Conservation (phyloP, 1,140 invertebrate genomes). For the Maniola jurtina region DNA sequence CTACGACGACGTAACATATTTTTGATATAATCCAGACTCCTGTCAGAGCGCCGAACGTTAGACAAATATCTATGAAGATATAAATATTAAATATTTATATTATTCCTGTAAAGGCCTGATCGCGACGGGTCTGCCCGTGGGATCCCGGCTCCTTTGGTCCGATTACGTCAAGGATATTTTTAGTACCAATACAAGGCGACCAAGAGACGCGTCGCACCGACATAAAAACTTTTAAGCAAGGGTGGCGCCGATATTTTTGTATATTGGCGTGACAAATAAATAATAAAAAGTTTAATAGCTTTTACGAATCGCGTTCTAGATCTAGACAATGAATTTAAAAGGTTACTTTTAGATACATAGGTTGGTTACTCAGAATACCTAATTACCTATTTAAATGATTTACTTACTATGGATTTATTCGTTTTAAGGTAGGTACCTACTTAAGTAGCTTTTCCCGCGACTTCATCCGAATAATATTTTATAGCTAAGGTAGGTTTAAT, state of each 20-base stretch:
- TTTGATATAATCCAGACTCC: constrained; percentile 57
- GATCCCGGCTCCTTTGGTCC: constrained; percentile 50
- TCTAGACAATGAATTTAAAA: too few relatives aligned
- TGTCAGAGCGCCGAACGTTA: constrained; percentile 46
- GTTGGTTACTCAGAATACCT: too few relatives aligned
- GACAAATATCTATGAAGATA: constrained; percentile 51
- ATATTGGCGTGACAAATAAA: constrained; percentile 6
- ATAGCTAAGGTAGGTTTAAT: too few relatives aligned
- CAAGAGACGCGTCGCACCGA: constrained; percentile 56
- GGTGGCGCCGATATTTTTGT: constrained; percentile 46
- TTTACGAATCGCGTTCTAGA: not conserved
- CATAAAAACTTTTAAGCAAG: constrained; percentile 62
- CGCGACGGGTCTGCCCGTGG: constrained; percentile 52
- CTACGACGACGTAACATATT: constrained; percentile 13
- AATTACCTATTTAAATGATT: too few relatives aligned
- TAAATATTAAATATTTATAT: constrained; percentile 76
- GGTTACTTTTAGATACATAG: too few relatives aligned
- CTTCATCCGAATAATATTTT: too few relatives aligned
- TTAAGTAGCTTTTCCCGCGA: too few relatives aligned
- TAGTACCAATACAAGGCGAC: constrained; percentile 51
- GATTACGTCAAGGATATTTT: constrained; percentile 73
- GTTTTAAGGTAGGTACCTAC: too few relatives aligned
- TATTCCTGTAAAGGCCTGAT: constrained; percentile 52
- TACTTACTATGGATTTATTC: too few relatives aligned
- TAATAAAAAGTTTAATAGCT: not conserved